A percentile compares a stretch with the other conserved stretches of the same genome.
phyloP scores from a whole-genome alignment of 2,797 vertebrate genomes.

The Gila robusta region DNA sequence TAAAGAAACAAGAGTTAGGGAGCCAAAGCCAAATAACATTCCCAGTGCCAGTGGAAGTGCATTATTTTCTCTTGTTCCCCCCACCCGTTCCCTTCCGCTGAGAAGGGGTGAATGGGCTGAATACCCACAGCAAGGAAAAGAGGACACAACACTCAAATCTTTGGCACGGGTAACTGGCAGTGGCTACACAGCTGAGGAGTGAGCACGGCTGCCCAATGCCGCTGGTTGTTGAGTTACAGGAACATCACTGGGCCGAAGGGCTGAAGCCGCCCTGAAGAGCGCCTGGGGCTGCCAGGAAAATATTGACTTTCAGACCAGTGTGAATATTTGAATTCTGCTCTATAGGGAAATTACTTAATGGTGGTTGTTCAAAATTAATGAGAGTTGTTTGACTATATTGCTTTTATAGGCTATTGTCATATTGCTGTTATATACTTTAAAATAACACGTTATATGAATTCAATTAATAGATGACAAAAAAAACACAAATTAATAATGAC shows the following conservation, averaged over 20 bases:
- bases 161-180: constrained; percentile 61
- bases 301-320: constrained; percentile 63
- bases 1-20: constrained; percentile 43
- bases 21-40: constrained; percentile 36
- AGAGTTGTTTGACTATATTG: not conserved
- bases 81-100: not conserved
- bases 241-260: constrained; percentile 45
- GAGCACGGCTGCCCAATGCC: constrained; percentile 54
- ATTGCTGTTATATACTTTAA: not conserved
- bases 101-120: constrained; percentile 41
- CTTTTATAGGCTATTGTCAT: not conserved
- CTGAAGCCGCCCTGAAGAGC: constrained; percentile 36
- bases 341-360: not conserved
- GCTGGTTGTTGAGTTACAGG: constrained; percentile 58
- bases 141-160: constrained; percentile 58
- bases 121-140: constrained; percentile 49
- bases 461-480: not conserved
- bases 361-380: not conserved
- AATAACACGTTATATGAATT: not conserved
- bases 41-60: constrained; percentile 41
- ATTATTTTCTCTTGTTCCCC: constrained; percentile 37
- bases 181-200: constrained; percentile 36
- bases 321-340: constrained; percentile 55
- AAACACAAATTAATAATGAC: not conserved
- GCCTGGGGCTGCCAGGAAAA: constrained; percentile 51